Percentiles rank a stretch among this genome's conserved stretches.
Conservation (phyloP, 37 sponge, comb jelly and placozoan species). For the Spongia lamella region DNA sequence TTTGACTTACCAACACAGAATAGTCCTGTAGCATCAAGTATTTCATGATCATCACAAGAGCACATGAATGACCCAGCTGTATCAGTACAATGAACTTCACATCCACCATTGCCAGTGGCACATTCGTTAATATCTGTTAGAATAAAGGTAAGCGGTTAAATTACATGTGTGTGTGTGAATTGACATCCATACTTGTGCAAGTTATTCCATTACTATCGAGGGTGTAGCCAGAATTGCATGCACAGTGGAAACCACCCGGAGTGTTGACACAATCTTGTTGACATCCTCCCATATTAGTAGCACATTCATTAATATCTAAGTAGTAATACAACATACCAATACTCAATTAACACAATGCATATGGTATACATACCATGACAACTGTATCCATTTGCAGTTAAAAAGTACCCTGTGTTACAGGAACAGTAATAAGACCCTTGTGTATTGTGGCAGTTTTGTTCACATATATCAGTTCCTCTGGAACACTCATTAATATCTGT, state of each 20-base stretch:
- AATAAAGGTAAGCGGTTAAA: no score
- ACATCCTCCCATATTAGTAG: constrained; percentile 14
- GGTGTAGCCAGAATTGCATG: not conserved
- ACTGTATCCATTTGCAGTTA: constrained; percentile 6
- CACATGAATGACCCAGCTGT: constrained; percentile 9
- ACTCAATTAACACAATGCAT: no score
- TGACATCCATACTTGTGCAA: not conserved
- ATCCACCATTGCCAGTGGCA: constrained; percentile 16
- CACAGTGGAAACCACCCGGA: not conserved
- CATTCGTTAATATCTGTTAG: constrained; percentile 13
- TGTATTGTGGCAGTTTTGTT: constrained; percentile 5
- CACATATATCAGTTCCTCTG: not conserved
- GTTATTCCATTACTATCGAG: not conserved
- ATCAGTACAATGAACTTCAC: constrained; percentile 2
- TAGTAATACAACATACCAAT: no score
- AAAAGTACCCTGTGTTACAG: constrained; percentile 8
- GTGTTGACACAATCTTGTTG: constrained; percentile 5
- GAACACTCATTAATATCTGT: constrained; percentile 9
- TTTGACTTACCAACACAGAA: no score
- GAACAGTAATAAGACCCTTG: constrained; percentile 5
- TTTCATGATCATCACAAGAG: not conserved
- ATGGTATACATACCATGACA: not conserved
- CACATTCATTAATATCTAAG: constrained; percentile 7
- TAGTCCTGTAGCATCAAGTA: no score
- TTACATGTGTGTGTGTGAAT: no score